phyloP scores from a whole-genome alignment of 2,888 invertebrate species.

The Helleia helle region DNA sequence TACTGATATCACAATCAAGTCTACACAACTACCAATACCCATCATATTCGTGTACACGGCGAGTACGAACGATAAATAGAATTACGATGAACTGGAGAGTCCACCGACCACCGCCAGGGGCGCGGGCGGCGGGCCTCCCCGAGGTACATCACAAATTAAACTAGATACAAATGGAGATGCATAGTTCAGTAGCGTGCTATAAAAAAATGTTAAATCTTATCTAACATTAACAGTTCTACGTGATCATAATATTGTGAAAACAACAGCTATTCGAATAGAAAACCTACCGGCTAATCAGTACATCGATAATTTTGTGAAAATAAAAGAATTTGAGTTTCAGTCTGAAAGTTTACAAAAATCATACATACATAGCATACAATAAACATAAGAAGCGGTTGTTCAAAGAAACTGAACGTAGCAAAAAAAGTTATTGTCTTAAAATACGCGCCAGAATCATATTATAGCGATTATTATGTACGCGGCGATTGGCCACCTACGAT shows the following conservation, averaged over 20 bases:
- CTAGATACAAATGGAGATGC: conserved; percentile 32
- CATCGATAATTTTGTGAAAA: conserved; percentile 18
- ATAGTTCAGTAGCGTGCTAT: conserved; percentile 52
- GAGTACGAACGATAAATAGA: conserved; percentile 51
- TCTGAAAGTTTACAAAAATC: conserved; percentile 15
- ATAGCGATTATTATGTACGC: conserved; percentile 26
- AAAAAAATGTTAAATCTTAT: conserved; percentile 36
- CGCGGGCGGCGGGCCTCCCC: background rate
- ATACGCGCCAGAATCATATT: conserved; percentile 35
- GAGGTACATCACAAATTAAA: conserved; percentile 15
- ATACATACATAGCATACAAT: conserved; percentile 9
- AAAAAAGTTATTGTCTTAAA: conserved; percentile 49
- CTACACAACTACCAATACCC: conserved; percentile 68
- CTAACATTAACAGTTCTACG: conserved; percentile 24
- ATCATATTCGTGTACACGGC: conserved; percentile 54
- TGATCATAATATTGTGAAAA: conserved; percentile 31
- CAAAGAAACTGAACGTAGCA: conserved; percentile 15
- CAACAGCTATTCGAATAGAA: conserved; percentile 34
- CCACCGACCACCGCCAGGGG: conserved; percentile 11
- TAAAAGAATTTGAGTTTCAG: conserved; percentile 9
- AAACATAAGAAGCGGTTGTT: conserved; percentile 10
- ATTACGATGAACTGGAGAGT: conserved; percentile 33
- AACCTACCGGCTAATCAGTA: conserved; percentile 43
- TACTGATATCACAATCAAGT: conserved; percentile 74
- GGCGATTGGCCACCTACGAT: conserved; percentile 24